phyloP scores from a whole-genome alignment of 1,140 invertebrate species.

The Sarcophaga peregrina region DNA sequence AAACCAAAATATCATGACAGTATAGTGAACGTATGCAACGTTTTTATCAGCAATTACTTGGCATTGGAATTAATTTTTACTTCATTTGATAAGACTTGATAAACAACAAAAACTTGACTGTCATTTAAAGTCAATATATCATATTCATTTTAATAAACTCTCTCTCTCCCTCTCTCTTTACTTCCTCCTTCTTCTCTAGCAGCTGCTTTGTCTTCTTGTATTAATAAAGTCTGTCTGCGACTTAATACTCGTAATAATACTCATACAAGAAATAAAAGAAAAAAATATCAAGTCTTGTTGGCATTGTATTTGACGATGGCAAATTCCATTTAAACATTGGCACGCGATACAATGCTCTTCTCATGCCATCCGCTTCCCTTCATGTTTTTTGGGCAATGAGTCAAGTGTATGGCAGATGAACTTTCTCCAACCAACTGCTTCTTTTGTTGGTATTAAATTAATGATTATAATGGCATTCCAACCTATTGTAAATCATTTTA shows the following conservation, averaged over 20 bases:
- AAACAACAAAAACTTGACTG: not conserved
- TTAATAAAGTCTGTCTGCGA: constrained; percentile 28
- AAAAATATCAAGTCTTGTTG: not conserved
- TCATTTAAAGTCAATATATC: constrained; percentile 39
- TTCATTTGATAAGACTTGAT: not conserved
- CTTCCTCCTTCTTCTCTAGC: not conserved
- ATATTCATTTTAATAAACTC: not conserved
- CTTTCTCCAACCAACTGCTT: too few species aligned
- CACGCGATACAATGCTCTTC: constrained; percentile 24
- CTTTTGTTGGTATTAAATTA: constrained; percentile 18
- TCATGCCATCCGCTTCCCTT: too few species aligned
- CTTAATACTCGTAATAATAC: not conserved
- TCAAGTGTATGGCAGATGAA: not conserved
- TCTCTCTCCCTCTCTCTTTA: too few species aligned
- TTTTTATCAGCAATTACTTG: not conserved
- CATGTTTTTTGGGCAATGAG: not conserved
- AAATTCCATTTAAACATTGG: constrained; percentile 32
- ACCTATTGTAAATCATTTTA: constrained; percentile 38
- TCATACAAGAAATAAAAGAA: not conserved
- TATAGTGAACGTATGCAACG: too few species aligned
- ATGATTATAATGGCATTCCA: constrained; percentile 33
- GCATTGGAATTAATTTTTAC: not conserved
- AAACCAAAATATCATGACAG: too few species aligned
- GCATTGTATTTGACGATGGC: not conserved
- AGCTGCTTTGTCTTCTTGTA: not conserved